Evolutionary conservation across 2,113 vertebrate genomes (phyloP), one percentile per base, ranked within the genome.

Genomic region (Passer montanus): DNA sequence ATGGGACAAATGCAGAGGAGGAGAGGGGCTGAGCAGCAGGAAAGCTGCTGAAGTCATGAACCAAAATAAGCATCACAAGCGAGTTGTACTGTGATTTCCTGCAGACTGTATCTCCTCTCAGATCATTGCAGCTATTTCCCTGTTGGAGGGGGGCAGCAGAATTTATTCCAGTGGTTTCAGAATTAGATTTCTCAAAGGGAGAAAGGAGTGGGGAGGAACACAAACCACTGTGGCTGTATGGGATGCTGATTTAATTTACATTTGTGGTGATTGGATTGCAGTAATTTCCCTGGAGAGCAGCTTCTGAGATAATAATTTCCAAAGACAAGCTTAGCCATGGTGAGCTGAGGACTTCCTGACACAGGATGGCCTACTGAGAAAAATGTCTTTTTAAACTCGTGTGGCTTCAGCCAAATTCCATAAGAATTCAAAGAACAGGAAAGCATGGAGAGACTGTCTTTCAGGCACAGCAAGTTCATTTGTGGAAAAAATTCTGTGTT

Each of bases 201-300:
- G 50, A 95, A 84, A 77, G 59, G 72, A 95, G 93, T 53, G 64
- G 33, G 66, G 74, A 93, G 83, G 85, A 95, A 74, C 86, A 92
- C 63, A 89, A 93, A 58, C 83, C 76, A 50, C 79, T 56, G 79
- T 74, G 85, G 88, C 92, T 92, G 39, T 56, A 92, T 73, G 55
- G 33, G 75, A 94, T 88, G 79, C 72, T 95, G 94, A 96, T 95
- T 94, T 92, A 96, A 97, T 97, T 97, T 90, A 89, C 89, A 81
- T 95, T 90, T 92, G 90, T 81, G 64, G 90, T 94, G 92, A 96
- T 76, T 92, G 92, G 92, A 94, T 96, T 86, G 83, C 64, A 90
- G 89, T 93, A 95, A 95, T 95, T 97, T 96, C 96, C 86, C 92
- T 23, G 30, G 80, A 58, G 95, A 92, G 23, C 33, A 59, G 55